Percentiles rank a stretch among this genome's conserved stretches.
These are phyloP conservation scores for Acromyrmex charruanus DNA, from an alignment of 1,140 invertebrate genomes.

Conservation along the genomic window DNA sequence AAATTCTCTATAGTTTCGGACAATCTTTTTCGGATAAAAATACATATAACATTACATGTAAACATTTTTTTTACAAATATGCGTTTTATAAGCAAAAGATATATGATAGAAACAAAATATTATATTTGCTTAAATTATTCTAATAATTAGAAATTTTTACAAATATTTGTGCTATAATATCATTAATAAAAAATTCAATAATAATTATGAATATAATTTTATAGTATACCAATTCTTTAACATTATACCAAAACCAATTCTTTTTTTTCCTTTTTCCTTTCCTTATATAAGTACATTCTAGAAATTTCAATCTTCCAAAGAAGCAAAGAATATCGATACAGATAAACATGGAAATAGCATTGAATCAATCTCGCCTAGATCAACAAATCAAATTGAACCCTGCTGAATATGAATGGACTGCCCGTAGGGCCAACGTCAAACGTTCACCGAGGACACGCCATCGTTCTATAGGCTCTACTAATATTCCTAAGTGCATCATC, in stretches of 20 bases:
- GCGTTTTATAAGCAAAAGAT: background rate
- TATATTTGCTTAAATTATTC: background rate
- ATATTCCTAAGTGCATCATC: constrained; percentile 84
- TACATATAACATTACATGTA: background rate
- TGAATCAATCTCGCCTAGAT: background rate
- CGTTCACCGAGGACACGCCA: constrained; percentile 44
- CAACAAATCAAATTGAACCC: constrained; percentile 12
- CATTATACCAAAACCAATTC: background rate
- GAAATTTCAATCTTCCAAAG: background rate
- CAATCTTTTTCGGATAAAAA: background rate
- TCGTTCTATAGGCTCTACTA: constrained; percentile 78
- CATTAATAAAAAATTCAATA: background rate
- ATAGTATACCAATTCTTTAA: background rate
- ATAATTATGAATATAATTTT: background rate
- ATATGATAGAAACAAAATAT: background rate
- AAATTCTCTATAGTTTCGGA: background rate
- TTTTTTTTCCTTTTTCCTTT: background rate
- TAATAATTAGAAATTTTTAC: background rate
- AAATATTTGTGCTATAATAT: background rate
- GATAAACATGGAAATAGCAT: constrained; percentile 6
- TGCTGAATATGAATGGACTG: constrained; percentile 43
- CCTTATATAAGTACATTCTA: background rate
- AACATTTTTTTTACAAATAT: background rate
- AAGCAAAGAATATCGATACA: background rate
- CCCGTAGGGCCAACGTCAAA: constrained; percentile 24